Evolutionary conservation across 2,797 vertebrate species (phyloP), one percentile per base, ranked within the genome.

Genomic region (Sylvia borin): DNA sequence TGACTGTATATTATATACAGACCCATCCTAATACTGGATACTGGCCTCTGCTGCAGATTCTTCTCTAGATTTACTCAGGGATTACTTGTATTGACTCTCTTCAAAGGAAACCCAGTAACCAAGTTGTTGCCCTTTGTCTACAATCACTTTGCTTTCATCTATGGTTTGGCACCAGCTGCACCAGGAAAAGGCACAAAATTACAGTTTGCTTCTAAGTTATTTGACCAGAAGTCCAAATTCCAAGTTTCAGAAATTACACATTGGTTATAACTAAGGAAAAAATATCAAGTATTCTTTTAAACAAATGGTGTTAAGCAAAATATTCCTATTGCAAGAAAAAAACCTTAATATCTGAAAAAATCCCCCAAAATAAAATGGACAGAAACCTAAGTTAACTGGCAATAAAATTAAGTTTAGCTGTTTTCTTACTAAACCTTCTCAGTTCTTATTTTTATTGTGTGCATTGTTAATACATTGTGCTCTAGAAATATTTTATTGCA

Each of bases 401-500:
- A 62, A 58, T 55, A 88, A 95, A 92, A 91, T 55, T 65, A 48
- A 20, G 34, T 72, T 85, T 40, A 91, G 22, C 17, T 91, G 36
- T 60, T 93, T 88, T 91, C 40, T 58, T 55, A 90, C 31, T 47
- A 16, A 58, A 73, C 8, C 32, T 82, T 72, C 36, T 36, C 36
- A 36, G 36, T 36, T 36, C 73, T 90, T 88, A n/a, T 70, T 95
- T 94, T 92, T 92, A 81, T 89, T 87, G 36, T 43, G 55, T 71
- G 42, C 20, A 61, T 81, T 94, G 91, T 95, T 96, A 95, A 85
- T 73, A 62, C n/a, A 55, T 78, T 74, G 73, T 43, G 31, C 45
- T 85, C 66, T 77, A 79, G 64, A 96, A 95, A 89, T 80, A 91
- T 64, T 93, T 91, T 75, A 75, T 94, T 86, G 43, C 54, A 60